Conservation (phyloP, 2,113 vertebrate species). For the Sula dactylatra region DNA sequence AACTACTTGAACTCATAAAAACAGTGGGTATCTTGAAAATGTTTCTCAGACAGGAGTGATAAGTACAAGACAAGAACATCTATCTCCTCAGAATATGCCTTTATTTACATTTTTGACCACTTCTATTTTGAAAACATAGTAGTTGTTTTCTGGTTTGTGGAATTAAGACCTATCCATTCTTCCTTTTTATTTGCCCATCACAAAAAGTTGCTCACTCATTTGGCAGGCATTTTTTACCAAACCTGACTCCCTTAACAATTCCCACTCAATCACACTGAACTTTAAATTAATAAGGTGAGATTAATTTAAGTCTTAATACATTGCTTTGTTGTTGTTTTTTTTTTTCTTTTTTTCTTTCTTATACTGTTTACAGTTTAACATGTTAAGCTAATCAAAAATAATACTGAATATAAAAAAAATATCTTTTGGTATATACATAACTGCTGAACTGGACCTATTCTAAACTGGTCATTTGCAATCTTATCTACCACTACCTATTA, state of each 20-base stretch:
- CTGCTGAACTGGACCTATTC: background rate
- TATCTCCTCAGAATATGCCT: background rate
- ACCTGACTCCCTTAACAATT: background rate
- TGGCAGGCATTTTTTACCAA: background rate
- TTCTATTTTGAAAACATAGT: background rate
- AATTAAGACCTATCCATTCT: background rate
- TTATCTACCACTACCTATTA: background rate
- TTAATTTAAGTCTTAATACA: background rate
- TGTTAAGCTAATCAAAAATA: background rate
- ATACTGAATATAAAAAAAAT: background rate
- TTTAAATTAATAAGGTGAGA: background rate
- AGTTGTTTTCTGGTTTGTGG: background rate
- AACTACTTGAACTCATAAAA: background rate
- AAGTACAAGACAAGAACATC: background rate
- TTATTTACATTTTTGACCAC: background rate
- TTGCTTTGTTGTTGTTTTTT: background rate
- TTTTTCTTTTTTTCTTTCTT: background rate
- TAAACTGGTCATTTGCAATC: background rate
- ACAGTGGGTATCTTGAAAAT: background rate
- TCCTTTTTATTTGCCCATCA: background rate
- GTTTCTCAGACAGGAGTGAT: background rate
- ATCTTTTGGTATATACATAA: background rate
- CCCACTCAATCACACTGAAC: background rate
- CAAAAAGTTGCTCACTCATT: background rate
- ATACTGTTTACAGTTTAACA: background rate